Evolutionary conservation across 2,888 invertebrate species (phyloP).

Genomic region (Limnephilus marmoratus): DNA sequence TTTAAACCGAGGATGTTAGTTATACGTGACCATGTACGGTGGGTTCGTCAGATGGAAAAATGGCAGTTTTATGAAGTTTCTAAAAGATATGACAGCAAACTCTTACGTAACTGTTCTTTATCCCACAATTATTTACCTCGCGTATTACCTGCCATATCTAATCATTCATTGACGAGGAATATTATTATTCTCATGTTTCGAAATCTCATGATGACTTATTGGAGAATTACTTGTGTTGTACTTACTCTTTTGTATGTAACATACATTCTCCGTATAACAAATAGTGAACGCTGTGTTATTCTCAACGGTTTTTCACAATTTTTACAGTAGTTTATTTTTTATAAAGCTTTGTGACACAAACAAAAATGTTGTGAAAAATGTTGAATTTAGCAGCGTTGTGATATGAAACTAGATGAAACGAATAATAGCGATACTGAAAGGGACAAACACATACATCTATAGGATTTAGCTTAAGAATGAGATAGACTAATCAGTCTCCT

Average conservation of each 20-base stretch:
- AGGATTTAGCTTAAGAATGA: too few species aligned
- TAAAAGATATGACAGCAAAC: not conserved
- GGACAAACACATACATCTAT: too few species aligned
- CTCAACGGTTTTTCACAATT: too few species aligned
- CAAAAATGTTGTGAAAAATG: too few species aligned
- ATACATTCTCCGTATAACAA: too few species aligned
- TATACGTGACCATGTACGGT: not conserved
- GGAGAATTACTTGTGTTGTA: not conserved
- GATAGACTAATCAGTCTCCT: too few species aligned
- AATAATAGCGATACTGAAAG: too few species aligned
- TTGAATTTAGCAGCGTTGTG: too few species aligned
- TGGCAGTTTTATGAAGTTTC: not conserved
- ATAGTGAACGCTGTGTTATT: too few species aligned
- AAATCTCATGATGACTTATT: not conserved
- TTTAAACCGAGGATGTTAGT: conserved; percentile 8
- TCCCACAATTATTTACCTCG: not conserved
- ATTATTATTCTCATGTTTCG: not conserved
- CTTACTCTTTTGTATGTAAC: not conserved
- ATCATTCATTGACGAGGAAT: not conserved
- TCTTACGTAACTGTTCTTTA: not conserved
- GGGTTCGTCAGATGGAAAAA: not conserved
- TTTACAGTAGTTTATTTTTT: too few species aligned
- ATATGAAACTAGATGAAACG: too few species aligned
- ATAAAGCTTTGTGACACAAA: too few species aligned
- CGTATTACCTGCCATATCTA: not conserved